These are phyloP conservation scores for Nephrotoma appendiculata DNA, from an alignment of 2,888 invertebrate genomes.

Conservation along the genomic window DNA sequence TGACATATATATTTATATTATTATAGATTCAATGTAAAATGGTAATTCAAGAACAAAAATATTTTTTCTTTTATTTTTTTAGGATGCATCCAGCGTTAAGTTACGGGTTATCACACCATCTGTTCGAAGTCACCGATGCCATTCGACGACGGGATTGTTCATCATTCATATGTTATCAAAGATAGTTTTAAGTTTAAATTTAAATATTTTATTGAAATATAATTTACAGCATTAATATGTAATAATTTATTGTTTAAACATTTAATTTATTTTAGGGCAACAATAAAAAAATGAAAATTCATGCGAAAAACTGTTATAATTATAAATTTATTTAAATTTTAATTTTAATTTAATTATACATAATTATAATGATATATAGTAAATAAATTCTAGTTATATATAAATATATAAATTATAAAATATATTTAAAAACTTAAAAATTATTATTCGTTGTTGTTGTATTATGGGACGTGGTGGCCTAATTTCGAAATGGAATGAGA, in stretches of 20 bases:
- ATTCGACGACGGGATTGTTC: conserved; percentile 53
- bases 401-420: neutral
- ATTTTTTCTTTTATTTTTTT: conserved; percentile 15
- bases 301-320: neutral
- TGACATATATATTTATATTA: too few species aligned
- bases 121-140: conserved; percentile 60
- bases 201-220: neutral
- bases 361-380: neutral
- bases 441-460: neutral
- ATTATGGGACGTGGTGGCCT: neutral
- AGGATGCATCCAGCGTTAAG: conserved; percentile 48
- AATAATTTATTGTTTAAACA: neutral
- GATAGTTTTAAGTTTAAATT: neutral
- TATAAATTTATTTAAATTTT: neutral
- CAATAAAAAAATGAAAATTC: neutral
- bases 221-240: neutral
- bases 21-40: neutral
- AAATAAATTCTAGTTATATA: neutral
- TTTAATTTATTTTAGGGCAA: neutral
- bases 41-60: neutral
- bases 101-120: conserved; percentile 46
- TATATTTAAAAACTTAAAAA: neutral
- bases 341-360: neutral
- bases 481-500: neutral
- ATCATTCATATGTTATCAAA: conserved; percentile 39